Conservation (phyloP, 1,140 invertebrate genomes). For the Zaprionus lachaisei region DNA sequence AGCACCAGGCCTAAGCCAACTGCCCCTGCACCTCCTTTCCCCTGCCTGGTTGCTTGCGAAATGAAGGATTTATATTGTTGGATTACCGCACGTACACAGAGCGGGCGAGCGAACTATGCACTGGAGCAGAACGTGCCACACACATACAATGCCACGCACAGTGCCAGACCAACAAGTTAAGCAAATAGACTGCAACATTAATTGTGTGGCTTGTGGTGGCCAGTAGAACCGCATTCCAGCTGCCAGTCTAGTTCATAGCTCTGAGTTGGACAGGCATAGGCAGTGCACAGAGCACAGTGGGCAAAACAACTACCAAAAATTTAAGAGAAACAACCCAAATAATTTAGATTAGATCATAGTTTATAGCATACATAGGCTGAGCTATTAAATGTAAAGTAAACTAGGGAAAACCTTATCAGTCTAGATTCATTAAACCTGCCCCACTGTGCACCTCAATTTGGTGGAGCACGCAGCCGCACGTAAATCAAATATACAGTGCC, state of each 20-base stretch:
- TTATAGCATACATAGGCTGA: too few species aligned
- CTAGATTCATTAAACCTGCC: neutral
- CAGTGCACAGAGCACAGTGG: neutral
- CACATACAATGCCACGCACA: slow-evolving; percentile 38
- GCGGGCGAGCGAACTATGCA: slow-evolving; percentile 41
- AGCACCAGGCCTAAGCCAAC: slow-evolving; percentile 16
- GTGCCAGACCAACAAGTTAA: slow-evolving; percentile 70
- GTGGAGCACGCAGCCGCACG: slow-evolving; percentile 35
- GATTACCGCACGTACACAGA: slow-evolving; percentile 69
- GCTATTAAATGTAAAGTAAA: too few species aligned
- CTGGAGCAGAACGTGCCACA: slow-evolving; percentile 59
- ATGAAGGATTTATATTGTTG: slow-evolving; percentile 78
- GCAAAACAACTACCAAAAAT: neutral
- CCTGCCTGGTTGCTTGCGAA: slow-evolving; percentile 24
- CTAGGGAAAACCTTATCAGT: too few species aligned
- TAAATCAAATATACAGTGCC: slow-evolving; percentile 61
- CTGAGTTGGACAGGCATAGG: neutral
- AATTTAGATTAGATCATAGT: too few species aligned
- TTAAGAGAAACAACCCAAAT: neutral
- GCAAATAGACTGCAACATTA: slow-evolving; percentile 82
- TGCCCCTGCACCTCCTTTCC: neutral
- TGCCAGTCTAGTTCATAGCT: slow-evolving; percentile 2
- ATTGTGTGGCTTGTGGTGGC: slow-evolving; percentile 73
- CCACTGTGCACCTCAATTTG: slow-evolving; percentile 9
- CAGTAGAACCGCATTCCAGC: slow-evolving; percentile 10